These are phyloP conservation scores for Polypterus senegalus DNA, from an alignment of 2,113 vertebrate genomes.

Conservation along the genomic window DNA sequence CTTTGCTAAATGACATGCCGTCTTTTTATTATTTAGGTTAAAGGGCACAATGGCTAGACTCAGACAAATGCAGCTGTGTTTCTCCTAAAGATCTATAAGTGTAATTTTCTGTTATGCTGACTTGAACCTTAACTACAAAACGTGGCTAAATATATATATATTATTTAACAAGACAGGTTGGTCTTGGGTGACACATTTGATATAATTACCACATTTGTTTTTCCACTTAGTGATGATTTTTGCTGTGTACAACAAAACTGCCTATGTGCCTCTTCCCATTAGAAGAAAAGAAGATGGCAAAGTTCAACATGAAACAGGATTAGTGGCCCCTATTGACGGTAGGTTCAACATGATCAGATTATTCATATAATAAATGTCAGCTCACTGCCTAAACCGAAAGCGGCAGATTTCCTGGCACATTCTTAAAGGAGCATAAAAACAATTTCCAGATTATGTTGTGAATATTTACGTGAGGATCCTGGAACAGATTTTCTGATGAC, in stretches of 20 bases:
- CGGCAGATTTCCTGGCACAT: background rate
- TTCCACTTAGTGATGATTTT: background rate
- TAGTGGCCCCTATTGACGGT: background rate
- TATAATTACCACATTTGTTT: background rate
- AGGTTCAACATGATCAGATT: background rate
- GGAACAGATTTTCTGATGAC: no score
- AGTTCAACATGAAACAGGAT: background rate
- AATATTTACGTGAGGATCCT: no score
- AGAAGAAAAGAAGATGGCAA: background rate
- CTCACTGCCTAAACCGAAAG: background rate
- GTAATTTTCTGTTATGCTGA: no score
- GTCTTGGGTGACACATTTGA: background rate
- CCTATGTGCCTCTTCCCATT: background rate
- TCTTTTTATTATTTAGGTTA: no score
- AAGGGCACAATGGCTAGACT: no score
- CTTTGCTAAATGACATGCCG: no score
- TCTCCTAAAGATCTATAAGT: no score
- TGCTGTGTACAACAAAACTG: background rate
- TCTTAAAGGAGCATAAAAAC: background rate
- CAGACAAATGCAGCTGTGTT: no score
- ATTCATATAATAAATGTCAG: background rate
- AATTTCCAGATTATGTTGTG: no score
- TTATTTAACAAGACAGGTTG: background rate
- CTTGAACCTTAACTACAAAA: no score
- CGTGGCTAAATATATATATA: background rate